phyloP scores from a whole-genome alignment of 2,888 invertebrate genomes.

The Ochropleura plecta region DNA sequence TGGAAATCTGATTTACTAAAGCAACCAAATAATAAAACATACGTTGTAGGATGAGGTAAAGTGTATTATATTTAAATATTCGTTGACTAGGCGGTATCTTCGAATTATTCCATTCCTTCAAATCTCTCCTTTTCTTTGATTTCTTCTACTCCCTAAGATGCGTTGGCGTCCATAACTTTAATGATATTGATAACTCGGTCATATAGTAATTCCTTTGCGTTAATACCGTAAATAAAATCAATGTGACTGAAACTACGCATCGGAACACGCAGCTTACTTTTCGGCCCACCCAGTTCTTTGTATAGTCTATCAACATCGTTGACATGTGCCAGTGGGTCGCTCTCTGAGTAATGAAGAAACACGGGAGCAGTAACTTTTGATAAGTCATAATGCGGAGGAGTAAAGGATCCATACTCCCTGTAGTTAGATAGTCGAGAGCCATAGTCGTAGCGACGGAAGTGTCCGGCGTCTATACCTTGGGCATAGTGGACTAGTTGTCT shows the following conservation, averaged over 20 bases:
- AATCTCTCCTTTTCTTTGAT: not conserved
- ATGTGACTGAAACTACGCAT: constrained; percentile 92
- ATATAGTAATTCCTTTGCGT: constrained; percentile 91
- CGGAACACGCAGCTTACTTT: constrained; percentile 89
- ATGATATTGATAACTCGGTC: constrained; percentile 90
- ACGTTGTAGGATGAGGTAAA: not conserved
- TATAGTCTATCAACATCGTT: constrained; percentile 90
- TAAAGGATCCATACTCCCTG: constrained; percentile 86
- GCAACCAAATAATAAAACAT: not conserved
- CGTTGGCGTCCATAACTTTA: constrained; percentile 75
- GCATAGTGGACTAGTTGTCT: constrained; percentile 93
- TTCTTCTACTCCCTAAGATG: constrained; percentile 37
- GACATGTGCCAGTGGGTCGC: constrained; percentile 92
- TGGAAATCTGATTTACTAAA: no score
- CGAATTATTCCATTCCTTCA: not conserved
- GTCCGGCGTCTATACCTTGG: constrained; percentile 91
- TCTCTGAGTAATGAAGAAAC: constrained; percentile 92
- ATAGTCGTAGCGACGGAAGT: constrained; percentile 91
- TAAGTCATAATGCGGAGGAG: constrained; percentile 91
- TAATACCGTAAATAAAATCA: constrained; percentile 93
- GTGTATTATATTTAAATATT: constrained; percentile 4
- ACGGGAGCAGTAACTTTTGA: constrained; percentile 90
- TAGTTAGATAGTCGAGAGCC: constrained; percentile 87
- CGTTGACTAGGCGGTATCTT: not conserved
- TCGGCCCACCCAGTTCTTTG: constrained; percentile 87